These are phyloP conservation scores for Parnassius mnemosyne DNA, from an alignment of 2,888 invertebrate genomes.

Conservation along the genomic window DNA sequence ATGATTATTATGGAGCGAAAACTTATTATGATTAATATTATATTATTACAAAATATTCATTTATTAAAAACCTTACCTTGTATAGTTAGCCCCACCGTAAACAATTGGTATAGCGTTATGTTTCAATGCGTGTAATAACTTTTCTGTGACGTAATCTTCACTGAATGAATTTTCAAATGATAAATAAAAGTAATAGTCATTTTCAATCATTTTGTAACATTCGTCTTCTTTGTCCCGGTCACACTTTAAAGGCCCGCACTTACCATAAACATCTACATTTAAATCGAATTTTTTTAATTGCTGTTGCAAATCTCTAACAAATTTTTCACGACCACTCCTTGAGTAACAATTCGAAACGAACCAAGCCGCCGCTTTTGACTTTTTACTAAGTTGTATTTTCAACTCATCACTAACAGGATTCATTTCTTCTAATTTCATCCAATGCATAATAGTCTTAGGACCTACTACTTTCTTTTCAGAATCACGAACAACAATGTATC, in stretches of 20 bases:
- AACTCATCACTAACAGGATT: slow-evolving; percentile 37
- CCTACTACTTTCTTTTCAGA: slow-evolving; percentile 39
- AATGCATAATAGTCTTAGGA: slow-evolving; percentile 42
- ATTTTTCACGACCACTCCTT: slow-evolving; percentile 38
- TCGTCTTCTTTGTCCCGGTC: slow-evolving; percentile 34
- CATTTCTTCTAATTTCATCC: slow-evolving; percentile 44
- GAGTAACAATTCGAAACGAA: slow-evolving; percentile 55
- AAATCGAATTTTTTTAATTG: slow-evolving; percentile 42
- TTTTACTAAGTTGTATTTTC: slow-evolving; percentile 34
- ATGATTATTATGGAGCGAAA: too few species aligned
- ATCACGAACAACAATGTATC: slow-evolving; percentile 48
- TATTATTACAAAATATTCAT: too few species aligned
- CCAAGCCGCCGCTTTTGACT: slow-evolving; percentile 49
- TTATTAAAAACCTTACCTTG: slow-evolving; percentile 42
- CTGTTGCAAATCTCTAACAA: slow-evolving; percentile 37
- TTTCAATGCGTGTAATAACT: slow-evolving; percentile 48
- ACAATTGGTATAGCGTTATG: slow-evolving; percentile 56
- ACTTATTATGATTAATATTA: too few species aligned
- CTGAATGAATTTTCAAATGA: slow-evolving; percentile 60
- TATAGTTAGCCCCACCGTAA: slow-evolving; percentile 60
- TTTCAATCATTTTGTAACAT: slow-evolving; percentile 45
- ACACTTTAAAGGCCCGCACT: slow-evolving; percentile 40
- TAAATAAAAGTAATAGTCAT: slow-evolving; percentile 56
- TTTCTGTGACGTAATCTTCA: slow-evolving; percentile 61
- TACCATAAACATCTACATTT: slow-evolving; percentile 48